Evolutionary conservation across 2,888 invertebrate genomes (phyloP).

Genomic region (Caenorhabditis sp.): DNA sequence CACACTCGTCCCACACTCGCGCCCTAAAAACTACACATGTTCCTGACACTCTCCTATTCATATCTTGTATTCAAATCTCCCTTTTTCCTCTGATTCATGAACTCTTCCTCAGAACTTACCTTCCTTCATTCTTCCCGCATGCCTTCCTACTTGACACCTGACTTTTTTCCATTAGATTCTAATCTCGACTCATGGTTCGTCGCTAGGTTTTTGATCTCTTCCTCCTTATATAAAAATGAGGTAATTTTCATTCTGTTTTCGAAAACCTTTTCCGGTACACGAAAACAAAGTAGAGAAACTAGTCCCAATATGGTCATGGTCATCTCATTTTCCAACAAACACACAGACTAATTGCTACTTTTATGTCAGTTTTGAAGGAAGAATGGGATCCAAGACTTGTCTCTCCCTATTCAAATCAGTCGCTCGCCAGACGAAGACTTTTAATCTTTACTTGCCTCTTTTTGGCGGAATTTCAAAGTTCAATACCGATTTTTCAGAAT

Average conservation of each 20-base stretch:
- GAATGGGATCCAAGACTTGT: slow-evolving; percentile 6
- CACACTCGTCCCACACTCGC: no score
- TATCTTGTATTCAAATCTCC: not conserved
- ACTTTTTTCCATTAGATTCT: slow-evolving; percentile 31
- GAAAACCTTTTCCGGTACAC: slow-evolving; percentile 8
- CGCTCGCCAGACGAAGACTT: not conserved
- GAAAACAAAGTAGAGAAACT: slow-evolving; percentile 20
- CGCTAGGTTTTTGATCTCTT: slow-evolving; percentile 29
- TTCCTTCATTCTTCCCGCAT: not conserved
- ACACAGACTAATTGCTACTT: slow-evolving; percentile 39
- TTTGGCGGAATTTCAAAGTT: not conserved
- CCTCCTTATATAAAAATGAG: slow-evolving; percentile 23
- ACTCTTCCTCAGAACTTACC: slow-evolving; percentile 1
- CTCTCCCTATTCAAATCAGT: slow-evolving; percentile 2
- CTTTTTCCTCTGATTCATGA: slow-evolving; percentile 9
- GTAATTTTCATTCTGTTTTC: slow-evolving; percentile 25
- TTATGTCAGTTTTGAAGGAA: slow-evolving; percentile 34
- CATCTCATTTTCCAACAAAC: slow-evolving; percentile 42
- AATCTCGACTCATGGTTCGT: slow-evolving; percentile 28
- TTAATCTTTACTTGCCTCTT: not conserved
- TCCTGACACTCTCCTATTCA: not conserved
- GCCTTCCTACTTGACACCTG: slow-evolving; percentile 32
- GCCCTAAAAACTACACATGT: not conserved
- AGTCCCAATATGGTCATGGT: slow-evolving; percentile 30
- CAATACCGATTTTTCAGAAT: slow-evolving; percentile 1